A percentile compares a stretch with the other conserved stretches of the same genome.
Conservation (phyloP, 2,113 vertebrate genomes). For the Chamaea fasciata region DNA sequence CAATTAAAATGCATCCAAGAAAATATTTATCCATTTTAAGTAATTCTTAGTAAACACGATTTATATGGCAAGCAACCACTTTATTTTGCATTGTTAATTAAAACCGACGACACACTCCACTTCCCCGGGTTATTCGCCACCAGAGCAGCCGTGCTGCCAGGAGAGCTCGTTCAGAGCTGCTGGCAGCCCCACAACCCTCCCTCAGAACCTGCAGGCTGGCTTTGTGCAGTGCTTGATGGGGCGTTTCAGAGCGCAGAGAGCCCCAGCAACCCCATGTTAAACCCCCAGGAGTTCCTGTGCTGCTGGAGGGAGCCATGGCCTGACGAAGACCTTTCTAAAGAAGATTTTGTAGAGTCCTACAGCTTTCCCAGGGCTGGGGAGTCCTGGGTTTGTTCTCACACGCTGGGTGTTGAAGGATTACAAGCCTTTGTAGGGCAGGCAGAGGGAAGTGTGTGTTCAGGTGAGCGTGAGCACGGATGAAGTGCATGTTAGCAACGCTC, state of each 20-base stretch:
- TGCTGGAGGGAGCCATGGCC: background rate
- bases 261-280: background rate
- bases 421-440: background rate
- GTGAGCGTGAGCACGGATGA: background rate
- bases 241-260: background rate
- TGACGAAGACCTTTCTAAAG: background rate
- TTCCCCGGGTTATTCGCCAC: background rate
- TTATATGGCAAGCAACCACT: conserved; percentile 28
- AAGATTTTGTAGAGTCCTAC: background rate
- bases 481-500: fast-evolving
- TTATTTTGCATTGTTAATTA: conserved; percentile 58
- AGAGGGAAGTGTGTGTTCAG: background rate
- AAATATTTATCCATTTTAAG: conserved; percentile 63
- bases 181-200: background rate
- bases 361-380: background rate
- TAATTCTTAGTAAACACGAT: conserved; percentile 33
- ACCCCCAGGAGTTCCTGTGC: background rate
- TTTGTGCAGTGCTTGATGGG: background rate
- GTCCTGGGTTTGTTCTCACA: background rate
- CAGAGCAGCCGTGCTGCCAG: background rate
- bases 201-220: background rate
- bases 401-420: background rate
- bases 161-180: background rate
- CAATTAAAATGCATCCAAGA: conserved; percentile 48
- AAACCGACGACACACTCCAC: background rate